A percentile compares a stretch with the other conserved stretches of the same genome.
Conservation (phyloP, 2,888 invertebrate species). For the Bombylius discolor region DNA sequence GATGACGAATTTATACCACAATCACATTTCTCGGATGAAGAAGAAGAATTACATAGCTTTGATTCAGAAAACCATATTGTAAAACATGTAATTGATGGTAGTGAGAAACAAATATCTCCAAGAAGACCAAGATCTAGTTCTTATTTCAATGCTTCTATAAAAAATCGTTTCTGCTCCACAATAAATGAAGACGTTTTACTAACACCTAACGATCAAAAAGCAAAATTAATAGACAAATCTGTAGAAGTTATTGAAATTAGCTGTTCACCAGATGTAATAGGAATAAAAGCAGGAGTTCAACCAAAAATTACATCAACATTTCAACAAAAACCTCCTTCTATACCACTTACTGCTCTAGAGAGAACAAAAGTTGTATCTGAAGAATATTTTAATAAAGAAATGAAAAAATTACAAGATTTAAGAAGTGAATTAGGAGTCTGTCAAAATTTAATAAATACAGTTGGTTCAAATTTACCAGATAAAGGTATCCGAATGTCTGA, state of each 20-base stretch:
- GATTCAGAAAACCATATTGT: not conserved
- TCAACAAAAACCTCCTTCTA: not conserved
- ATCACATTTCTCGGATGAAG: not conserved
- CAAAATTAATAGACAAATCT: not conserved
- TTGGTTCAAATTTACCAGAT: constrained; percentile 43
- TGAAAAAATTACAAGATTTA: constrained; percentile 37
- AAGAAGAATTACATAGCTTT: constrained; percentile 3
- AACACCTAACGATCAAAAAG: too few relatives aligned
- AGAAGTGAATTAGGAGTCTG: constrained; percentile 36
- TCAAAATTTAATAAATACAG: constrained; percentile 22
- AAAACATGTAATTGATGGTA: not conserved
- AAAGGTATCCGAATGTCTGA: constrained; percentile 45
- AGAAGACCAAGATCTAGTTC: not conserved
- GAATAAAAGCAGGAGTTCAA: not conserved
- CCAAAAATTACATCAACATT: not conserved
- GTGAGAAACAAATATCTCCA: not conserved
- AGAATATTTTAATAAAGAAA: constrained; percentile 35
- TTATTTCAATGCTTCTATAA: constrained; percentile 4
- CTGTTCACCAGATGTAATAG: not conserved
- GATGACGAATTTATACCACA: not conserved
- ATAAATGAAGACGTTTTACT: not conserved
- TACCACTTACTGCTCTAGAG: not conserved
- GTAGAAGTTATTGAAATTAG: too few relatives aligned
- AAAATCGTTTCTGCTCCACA: constrained; percentile 13
- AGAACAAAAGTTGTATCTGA: constrained; percentile 17